Base-by-base conservation (phyloP, 2,797 vertebrate species). In the Mormyrus proboscirostris region DNA sequence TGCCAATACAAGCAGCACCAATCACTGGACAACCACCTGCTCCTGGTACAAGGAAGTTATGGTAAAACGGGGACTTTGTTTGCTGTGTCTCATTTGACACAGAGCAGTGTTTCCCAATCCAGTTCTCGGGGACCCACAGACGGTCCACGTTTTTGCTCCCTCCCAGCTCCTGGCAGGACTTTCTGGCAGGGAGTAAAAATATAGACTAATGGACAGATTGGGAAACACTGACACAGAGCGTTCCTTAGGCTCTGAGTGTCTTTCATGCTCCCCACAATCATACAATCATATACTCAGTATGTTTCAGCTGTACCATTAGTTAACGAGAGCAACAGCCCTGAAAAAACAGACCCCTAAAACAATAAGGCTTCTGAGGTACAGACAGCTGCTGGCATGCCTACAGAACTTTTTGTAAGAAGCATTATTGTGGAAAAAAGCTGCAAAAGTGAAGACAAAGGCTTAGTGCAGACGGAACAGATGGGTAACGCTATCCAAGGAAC, bases 211-310 rank as follows among this genome's bases (percentile, higher is more conserved):
- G 33, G 33, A 38, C 33, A 38, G 33, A 76, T 16, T 73, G 65
- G 65, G 29, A 73, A 73, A 73, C 65, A 73, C 65, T 73, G 29
- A 73, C 65, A 88, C 25, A 59, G 49, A 59, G 79, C 19, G 65
- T 88, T 62, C 88, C 86, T 86, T 41, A 88, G 89, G 90, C 44
- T 29, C 19, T 16, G 51, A 88, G 82, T 2, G 89, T 86, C 59
- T 88, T 86, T 91, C 89, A 86, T 89, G 90, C 88, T 91, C 57
- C 90, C 90, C 90, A 90, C 90, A 91, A 92, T 90, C 89, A 89
- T 86, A 90, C 90, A 91, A 92, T 90, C 89, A 89, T 86, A 89
- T 90, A 90, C 89, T 91, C 91, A 91, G 90, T 92, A 90, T 89
- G 86, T 38, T 44, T 29, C 51, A 76, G 89, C 88, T 49, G 89